Evolutionary conservation across 1,140 invertebrate species (phyloP), one percentile per base, ranked within the genome.

Genomic region (Scaptomyza graminum): DNA sequence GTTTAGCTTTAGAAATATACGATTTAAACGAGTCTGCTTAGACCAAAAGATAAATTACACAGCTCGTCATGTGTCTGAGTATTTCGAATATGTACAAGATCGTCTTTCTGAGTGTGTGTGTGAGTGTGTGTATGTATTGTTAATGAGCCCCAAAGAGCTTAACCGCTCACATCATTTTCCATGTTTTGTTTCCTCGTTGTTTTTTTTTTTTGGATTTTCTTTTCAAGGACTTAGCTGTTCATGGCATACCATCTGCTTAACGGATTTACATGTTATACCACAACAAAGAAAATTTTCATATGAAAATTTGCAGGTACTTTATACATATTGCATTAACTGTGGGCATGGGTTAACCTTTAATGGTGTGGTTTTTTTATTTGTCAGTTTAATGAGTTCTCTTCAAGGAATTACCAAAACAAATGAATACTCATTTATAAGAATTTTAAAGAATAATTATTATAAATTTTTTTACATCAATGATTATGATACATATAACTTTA

Each of bases 1-100:
- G 83, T 88, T 87, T 87, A 78, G 78, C 70, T 49, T 55, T 64
- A 87, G 82, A 81, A 63, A 73, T 47, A 85, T 72, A 65, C 66
- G 66, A 70, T 71, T 71, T 77, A 71, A 71, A 74, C 66, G 61
- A 66, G 65, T 74, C 74, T 68, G 60, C 65, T 70, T 64, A 46
- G 60, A 43, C 55, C 52, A 22, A 50, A 81, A 81, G 82, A 85
- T 88, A 85, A 87, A 85, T 85, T 66, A 70, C 69, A 72, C 55
- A 28, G 43, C 63, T 72, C 69, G 64, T 61, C 63, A 72, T 72
- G 41, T 60, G 56, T 60, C 69, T 60, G 55, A 44, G 51, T 34
- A 63, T 44, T 47, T 13, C 15, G 31, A 28, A 13, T 25, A 46
- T 16, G 41, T 34, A 57, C 41, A n/a, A 46, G 41, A 18, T 6